A percentile compares a stretch with the other conserved stretches of the same genome.
Conservation (phyloP, 2,113 vertebrate genomes). For the Oryzias woworae region DNA sequence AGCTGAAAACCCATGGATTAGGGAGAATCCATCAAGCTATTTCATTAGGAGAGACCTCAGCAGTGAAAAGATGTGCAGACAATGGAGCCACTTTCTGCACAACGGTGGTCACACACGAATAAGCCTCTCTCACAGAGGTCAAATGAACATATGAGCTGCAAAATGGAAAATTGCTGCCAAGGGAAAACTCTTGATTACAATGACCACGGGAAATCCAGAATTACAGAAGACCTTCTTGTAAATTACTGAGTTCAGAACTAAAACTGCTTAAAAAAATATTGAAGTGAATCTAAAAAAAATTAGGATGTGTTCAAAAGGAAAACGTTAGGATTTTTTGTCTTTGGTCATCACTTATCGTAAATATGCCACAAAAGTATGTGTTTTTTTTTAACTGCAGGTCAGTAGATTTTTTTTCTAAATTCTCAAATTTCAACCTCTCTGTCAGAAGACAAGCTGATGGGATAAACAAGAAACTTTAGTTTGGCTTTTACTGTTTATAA, state of each 20-base stretch:
- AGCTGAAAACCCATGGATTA: slow-evolving; percentile 48
- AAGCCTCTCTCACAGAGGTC: slow-evolving; percentile 52
- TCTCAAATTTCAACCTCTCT: slow-evolving; percentile 7
- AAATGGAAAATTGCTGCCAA: slow-evolving; percentile 40
- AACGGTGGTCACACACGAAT: slow-evolving; percentile 36
- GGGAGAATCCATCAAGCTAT: slow-evolving; percentile 66
- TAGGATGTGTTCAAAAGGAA: neutral
- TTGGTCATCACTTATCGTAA: too few relatives aligned
- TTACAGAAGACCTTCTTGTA: neutral
- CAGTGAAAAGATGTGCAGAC: slow-evolving; percentile 47
- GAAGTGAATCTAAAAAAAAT: neutral
- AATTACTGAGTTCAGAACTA: neutral
- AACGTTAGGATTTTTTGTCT: too few relatives aligned
- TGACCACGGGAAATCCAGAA: slow-evolving; percentile 8
- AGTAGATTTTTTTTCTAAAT: neutral
- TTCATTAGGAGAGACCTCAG: slow-evolving; percentile 52
- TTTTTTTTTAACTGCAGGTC: neutral
- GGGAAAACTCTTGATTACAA: slow-evolving; percentile 24
- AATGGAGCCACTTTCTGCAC: slow-evolving; percentile 45
- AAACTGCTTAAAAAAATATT: neutral
- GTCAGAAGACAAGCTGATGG: neutral
- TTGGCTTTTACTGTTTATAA: slow-evolving; percentile 1
- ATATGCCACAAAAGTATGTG: too few relatives aligned
- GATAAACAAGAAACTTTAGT: slow-evolving; percentile 11
- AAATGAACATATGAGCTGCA: slow-evolving; percentile 33